Conservation (phyloP, 2,888 invertebrate species). For the Acholoe squamosa region DNA sequence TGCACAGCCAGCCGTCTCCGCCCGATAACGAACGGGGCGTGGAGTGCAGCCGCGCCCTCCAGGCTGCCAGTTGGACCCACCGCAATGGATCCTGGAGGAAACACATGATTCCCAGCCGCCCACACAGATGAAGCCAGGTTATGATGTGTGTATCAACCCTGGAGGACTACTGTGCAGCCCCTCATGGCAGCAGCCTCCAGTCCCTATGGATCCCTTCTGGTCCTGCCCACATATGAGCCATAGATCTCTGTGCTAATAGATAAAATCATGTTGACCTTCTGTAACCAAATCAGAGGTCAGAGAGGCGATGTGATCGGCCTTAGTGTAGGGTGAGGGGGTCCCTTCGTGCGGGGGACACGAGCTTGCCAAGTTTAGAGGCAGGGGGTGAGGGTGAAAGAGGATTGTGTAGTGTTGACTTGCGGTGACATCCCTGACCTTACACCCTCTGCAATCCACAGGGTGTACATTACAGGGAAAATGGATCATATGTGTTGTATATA, state of each 20-base stretch:
- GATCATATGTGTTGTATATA: not conserved
- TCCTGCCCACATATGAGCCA: not conserved
- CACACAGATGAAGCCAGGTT: not conserved
- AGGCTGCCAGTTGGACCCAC: not conserved
- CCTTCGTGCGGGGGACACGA: not conserved
- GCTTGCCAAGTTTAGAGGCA: not conserved
- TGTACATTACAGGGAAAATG: conserved; percentile 19
- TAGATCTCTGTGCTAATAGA: not conserved
- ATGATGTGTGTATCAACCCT: conserved; percentile 1
- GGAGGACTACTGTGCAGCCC: not conserved
- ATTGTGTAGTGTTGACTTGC: not conserved
- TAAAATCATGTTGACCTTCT: not conserved
- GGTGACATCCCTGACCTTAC: not conserved
- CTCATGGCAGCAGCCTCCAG: not conserved
- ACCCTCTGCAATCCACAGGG: not conserved
- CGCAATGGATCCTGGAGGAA: conserved; percentile 4
- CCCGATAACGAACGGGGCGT: conserved; percentile 7
- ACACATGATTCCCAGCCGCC: not conserved
- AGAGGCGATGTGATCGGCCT: too few species aligned
- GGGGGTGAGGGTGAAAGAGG: not conserved
- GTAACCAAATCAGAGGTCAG: conserved; percentile 5
- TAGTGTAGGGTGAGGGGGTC: not conserved
- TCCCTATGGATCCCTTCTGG: not conserved
- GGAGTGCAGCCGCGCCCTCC: conserved; percentile 12
- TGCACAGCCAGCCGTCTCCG: not conserved